These are phyloP conservation scores for Macrophya alboannulata DNA, from an alignment of 2,888 invertebrate genomes.

Conservation along the genomic window DNA sequence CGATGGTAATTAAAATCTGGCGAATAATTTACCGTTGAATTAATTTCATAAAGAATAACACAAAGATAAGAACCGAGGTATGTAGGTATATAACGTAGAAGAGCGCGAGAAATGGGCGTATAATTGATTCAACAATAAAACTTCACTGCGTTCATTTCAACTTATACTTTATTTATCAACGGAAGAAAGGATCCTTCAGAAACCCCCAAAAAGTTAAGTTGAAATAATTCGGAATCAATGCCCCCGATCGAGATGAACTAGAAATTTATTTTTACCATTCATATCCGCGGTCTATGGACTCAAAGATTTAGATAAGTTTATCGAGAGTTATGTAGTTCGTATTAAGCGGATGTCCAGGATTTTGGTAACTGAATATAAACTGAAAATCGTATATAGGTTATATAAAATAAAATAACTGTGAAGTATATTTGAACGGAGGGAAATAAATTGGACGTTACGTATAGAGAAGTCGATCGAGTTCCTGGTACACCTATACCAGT, in stretches of 20 bases:
- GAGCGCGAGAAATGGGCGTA: neutral
- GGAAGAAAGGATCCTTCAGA: neutral
- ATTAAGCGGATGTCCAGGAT: neutral
- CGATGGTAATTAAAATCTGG: neutral
- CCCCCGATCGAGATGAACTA: neutral
- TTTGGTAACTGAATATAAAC: neutral
- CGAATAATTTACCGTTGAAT: neutral
- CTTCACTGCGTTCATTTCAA: neutral
- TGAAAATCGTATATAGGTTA: neutral
- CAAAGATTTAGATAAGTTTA: too few species aligned
- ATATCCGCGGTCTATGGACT: too few species aligned
- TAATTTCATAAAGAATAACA: constrained; percentile 9
- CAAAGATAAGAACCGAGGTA: neutral
- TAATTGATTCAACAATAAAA: constrained; percentile 13
- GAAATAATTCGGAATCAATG: neutral
- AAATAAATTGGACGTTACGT: constrained; percentile 1
- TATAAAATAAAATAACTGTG: too few species aligned
- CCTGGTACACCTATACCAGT: neutral
- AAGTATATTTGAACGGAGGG: neutral
- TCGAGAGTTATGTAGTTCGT: too few species aligned
- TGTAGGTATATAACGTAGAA: neutral
- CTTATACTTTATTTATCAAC: neutral
- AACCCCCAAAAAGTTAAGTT: neutral
- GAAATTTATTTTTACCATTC: too few species aligned
- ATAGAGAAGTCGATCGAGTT: neutral